Evolutionary conservation across 35 echinoderm and acorn worm genomes (phyloP).

Genomic region (Acanthaster planci): DNA sequence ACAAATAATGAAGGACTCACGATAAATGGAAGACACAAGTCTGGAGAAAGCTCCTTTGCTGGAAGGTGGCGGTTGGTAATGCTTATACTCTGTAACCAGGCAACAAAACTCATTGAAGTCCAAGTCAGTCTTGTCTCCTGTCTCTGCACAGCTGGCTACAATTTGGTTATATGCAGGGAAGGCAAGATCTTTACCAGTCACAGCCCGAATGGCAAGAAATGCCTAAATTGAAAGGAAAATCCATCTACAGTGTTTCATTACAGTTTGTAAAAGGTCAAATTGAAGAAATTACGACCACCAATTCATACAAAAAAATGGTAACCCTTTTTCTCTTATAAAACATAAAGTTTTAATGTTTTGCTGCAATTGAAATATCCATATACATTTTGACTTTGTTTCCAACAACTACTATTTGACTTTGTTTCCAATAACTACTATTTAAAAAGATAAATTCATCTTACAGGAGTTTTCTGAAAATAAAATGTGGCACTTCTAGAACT

Average conservation of each 20-base stretch:
- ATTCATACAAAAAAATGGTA: not conserved
- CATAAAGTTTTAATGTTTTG: no score
- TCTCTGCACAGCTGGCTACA: constrained; percentile 50
- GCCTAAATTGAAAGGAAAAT: constrained; percentile 54
- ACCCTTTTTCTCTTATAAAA: no score
- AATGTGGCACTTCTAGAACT: no score
- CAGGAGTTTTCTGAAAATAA: no score
- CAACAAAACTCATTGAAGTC: constrained; percentile 96
- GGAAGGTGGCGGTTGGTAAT: constrained; percentile 67
- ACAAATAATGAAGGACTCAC: constrained; percentile 46
- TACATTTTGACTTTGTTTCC: no score
- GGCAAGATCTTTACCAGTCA: constrained; percentile 70
- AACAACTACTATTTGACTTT: no score
- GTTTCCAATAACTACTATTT: no score
- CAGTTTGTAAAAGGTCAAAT: not conserved
- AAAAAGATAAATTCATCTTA: no score
- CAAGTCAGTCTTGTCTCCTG: constrained; percentile 60
- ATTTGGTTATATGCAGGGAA: constrained; percentile 81
- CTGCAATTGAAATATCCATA: no score
- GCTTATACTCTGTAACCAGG: constrained; percentile 85
- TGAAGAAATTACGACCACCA: not conserved
- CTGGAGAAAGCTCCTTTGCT: constrained; percentile 37
- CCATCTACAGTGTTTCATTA: not conserved
- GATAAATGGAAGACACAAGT: constrained; percentile 50
- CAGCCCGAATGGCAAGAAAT: constrained; percentile 61